These are phyloP conservation scores for Drosophila hamatofila DNA, from an alignment of 2,888 invertebrate species.

Conservation along the genomic window DNA sequence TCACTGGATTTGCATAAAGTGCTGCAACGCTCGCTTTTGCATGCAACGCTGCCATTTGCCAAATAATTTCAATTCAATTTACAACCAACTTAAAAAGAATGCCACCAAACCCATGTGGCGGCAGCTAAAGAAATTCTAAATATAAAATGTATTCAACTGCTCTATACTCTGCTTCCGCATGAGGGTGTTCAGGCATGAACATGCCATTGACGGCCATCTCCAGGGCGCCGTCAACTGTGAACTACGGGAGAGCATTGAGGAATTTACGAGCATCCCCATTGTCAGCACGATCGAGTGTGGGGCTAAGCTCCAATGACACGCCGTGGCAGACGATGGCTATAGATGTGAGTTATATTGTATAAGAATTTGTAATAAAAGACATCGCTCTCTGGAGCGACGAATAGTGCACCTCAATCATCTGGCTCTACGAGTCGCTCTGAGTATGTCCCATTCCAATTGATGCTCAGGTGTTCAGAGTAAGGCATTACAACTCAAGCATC, in stretches of 20 bases:
- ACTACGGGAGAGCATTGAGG: background rate
- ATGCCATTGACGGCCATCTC: background rate
- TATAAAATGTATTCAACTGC: background rate
- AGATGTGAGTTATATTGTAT: background rate
- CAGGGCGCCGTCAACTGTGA: too few species aligned
- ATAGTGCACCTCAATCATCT: too few species aligned
- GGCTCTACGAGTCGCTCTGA: background rate
- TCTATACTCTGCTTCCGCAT: constrained; percentile 11
- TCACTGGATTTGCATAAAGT: constrained; percentile 64
- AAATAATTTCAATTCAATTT: constrained; percentile 70
- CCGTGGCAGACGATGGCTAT: background rate
- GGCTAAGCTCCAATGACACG: background rate
- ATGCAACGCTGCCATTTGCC: constrained; percentile 46
- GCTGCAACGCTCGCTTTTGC: constrained; percentile 37
- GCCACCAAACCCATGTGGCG: constrained; percentile 1
- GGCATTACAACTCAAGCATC: too few species aligned
- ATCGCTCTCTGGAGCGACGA: background rate
- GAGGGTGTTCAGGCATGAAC: background rate
- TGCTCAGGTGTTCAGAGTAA: background rate
- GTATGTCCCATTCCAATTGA: background rate
- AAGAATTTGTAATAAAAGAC: background rate
- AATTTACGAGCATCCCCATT: background rate
- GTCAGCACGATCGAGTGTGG: too few species aligned
- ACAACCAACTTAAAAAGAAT: constrained; percentile 38
- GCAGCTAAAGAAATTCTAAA: background rate